phyloP scores from a whole-genome alignment of 1,140 invertebrate species.

The Zaprionus vittiger region DNA sequence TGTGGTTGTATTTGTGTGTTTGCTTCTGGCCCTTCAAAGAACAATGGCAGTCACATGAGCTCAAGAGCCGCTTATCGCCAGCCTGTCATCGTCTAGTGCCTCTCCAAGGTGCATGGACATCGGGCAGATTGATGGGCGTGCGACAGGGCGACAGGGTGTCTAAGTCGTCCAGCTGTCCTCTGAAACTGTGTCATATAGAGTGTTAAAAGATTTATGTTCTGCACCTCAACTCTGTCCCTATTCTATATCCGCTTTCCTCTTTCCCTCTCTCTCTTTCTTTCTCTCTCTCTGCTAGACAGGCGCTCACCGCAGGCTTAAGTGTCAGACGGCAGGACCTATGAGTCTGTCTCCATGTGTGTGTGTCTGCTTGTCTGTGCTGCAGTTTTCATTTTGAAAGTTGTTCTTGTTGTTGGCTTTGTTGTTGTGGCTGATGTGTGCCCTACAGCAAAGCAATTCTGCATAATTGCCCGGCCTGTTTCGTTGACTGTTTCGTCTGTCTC shows the following conservation, averaged over 20 bases:
- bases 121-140: constrained; percentile 70
- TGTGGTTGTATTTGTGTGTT: constrained; percentile 40
- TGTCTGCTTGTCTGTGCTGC: constrained; percentile 7
- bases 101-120: constrained; percentile 71
- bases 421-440: constrained; percentile 29
- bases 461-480: constrained; percentile 35
- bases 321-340: constrained; percentile 50
- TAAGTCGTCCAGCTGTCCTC: constrained; percentile 12
- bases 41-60: constrained; percentile 53
- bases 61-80: constrained; percentile 58
- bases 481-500: constrained; percentile 27
- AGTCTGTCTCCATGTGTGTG: constrained; percentile 9
- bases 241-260: constrained; percentile 7
- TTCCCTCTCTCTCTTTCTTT: constrained; percentile 9
- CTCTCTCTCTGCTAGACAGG: constrained; percentile 69
- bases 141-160: constrained; percentile 22
- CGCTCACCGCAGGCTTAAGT: constrained; percentile 72
- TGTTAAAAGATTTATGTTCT: constrained; percentile 81
- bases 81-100: constrained; percentile 65
- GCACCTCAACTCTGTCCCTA: constrained; percentile 45
- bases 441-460: constrained; percentile 43
- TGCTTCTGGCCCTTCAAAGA: constrained; percentile 26
- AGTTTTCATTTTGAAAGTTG: constrained; percentile 51
- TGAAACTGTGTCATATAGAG: constrained; percentile 80
- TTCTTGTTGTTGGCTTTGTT: constrained; percentile 26